phyloP scores from a whole-genome alignment of 2,113 vertebrate genomes.

The Megaceryle maxima region DNA sequence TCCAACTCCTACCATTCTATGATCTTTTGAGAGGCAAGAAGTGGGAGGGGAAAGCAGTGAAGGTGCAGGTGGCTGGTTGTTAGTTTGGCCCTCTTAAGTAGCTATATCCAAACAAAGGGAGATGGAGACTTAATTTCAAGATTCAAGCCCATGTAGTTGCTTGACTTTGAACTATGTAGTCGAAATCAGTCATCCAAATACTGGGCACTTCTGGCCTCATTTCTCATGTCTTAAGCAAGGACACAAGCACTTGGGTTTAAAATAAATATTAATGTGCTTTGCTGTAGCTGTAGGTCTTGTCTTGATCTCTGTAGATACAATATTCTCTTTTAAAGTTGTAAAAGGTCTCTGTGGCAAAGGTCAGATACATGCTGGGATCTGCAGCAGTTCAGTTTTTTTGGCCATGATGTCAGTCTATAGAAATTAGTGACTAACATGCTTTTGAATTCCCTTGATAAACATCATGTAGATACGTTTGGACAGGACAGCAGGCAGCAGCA shows the following conservation, averaged over 20 bases:
- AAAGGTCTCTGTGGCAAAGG: neutral
- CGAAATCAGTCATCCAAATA: neutral
- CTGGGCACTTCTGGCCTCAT: neutral
- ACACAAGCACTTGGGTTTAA: neutral
- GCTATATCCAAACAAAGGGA: neutral
- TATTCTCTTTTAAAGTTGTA: neutral
- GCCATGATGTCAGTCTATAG: neutral
- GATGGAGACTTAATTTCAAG: neutral
- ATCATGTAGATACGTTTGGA: neutral
- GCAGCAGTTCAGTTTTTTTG: neutral
- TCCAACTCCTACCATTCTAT: too few relatives aligned
- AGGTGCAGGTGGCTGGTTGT: neutral
- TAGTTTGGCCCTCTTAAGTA: neutral
- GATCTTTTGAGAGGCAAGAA: neutral
- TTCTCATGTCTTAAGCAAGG: neutral
- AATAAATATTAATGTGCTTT: neutral
- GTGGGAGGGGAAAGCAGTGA: neutral
- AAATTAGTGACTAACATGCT: neutral
- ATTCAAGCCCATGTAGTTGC: neutral
- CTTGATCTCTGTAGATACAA: neutral
- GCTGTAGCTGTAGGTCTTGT: neutral
- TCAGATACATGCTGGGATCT: neutral
- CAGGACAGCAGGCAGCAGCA: neutral
- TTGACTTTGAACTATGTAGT: neutral
- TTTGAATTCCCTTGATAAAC: neutral